These are phyloP conservation scores for Doryteuthis pealeii DNA, from an alignment of 1,140 invertebrate genomes.

Conservation along the genomic window DNA sequence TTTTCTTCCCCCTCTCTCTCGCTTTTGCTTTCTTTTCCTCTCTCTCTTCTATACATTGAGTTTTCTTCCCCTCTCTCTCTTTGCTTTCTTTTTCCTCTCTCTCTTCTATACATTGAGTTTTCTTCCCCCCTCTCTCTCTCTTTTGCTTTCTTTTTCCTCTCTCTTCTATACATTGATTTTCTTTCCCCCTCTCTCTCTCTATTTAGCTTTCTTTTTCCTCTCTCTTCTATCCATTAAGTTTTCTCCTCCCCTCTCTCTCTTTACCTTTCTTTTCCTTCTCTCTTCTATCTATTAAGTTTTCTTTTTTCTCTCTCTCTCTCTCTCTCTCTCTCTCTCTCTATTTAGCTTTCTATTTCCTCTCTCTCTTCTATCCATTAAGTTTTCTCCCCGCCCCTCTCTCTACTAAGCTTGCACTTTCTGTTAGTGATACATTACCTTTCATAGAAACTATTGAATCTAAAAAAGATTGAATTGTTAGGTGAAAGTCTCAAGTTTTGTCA, in stretches of 20 bases:
- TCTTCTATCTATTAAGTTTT: constrained; percentile 23
- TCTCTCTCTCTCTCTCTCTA: constrained; percentile 5
- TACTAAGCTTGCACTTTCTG: constrained; percentile 65
- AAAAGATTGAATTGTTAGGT: too few species aligned
- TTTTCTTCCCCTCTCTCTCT: too few species aligned
- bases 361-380: background rate
- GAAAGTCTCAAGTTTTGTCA: too few species aligned
- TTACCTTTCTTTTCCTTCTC: constrained; percentile 24
- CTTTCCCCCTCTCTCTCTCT: constrained; percentile 64
- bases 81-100: constrained; percentile 9
- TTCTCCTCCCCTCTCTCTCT: background rate
- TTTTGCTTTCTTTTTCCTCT: background rate
- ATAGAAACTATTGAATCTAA: too few species aligned
- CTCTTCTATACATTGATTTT: too few species aligned
- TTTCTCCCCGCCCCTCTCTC: constrained; percentile 63
- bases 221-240: background rate
- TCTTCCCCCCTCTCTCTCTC: constrained; percentile 13
- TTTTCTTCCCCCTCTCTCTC: too few species aligned
- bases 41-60: too few species aligned
- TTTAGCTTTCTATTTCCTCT: background rate
- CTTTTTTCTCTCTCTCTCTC: background rate
- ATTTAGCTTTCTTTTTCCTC: background rate
- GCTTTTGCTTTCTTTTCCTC: too few species aligned
- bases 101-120: background rate
- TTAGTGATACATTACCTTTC: too few species aligned